Base-by-base conservation (phyloP, 2,888 invertebrate species). In the Pardosa pseudoannulata region DNA sequence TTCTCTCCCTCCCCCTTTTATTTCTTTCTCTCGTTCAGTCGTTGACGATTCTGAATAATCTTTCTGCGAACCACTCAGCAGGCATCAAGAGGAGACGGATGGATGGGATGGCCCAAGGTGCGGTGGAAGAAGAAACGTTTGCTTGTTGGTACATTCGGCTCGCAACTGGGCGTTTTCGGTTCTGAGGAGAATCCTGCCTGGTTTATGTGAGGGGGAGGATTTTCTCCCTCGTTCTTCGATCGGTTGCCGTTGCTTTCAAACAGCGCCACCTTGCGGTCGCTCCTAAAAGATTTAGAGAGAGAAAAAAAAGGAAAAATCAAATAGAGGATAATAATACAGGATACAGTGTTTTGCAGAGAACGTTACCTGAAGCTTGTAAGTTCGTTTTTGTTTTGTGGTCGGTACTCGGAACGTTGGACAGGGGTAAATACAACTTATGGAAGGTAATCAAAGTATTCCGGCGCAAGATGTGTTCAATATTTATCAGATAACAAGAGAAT, bases 131-230 rank as follows among this genome's bases (percentile, higher is more conserved):
- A 74, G n/a, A n/a, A n/a, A n/a, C 70, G 32, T 29, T 28, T 65
- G 36, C 29, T 56, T 70, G 32, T 23, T n/a, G 68, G 27, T 16
- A 39, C 71, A 29, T 28, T n/a, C 71, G 36, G 65, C 50, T 72
- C 72, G 7, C 65, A 32, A 36, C 83, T 50, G 83, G 83, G 83
- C 83, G 83, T 85, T 85, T 85, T 85, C 83, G 73, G 67, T 56
- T 78, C 56, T 85, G 83, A 73, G 76, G 50, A 36, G 32, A 56
- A 50, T 39, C 65, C 46, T 72, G 64, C 39, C 46, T 70, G n/a
- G n/a, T n/a, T n/a, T n/a, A 19, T 31, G 62, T 19, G 31, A 64
- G 46, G 50, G 76, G 64, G 56, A 71, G 73, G 23, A 32, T 36
- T 36, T n/a, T 41, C 46, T 46, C 46, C 16, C 56, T 56, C 41